Evolutionary conservation across 2,113 vertebrate genomes (phyloP).

Genomic region (Carollia perspicillata): DNA sequence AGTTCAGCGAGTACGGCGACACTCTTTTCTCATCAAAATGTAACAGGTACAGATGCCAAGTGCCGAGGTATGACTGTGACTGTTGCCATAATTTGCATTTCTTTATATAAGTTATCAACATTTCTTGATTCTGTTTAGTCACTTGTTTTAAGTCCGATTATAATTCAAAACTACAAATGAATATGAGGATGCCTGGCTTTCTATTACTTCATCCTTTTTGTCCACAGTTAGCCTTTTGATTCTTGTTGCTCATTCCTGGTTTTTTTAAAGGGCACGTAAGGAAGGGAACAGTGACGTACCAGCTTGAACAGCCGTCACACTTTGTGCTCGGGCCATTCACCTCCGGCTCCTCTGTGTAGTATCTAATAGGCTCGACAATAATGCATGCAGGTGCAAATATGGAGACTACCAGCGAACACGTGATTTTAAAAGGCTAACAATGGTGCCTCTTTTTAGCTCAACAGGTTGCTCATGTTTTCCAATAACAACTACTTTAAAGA

Average conservation of each 20-base stretch:
- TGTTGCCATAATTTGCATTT: not conserved
- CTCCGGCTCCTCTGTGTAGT: not conserved
- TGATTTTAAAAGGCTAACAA: constrained; percentile 11
- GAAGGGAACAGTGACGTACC: not conserved
- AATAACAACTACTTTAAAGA: not conserved
- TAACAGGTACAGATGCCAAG: too few relatives aligned
- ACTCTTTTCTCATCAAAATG: too few relatives aligned
- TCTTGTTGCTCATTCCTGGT: not conserved
- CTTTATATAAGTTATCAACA: not conserved
- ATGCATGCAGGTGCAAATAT: not conserved
- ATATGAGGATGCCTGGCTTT: not conserved
- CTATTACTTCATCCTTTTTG: not conserved
- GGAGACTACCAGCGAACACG: not conserved
- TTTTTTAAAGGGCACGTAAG: not conserved
- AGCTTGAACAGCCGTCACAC: not conserved
- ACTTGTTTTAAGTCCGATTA: not conserved
- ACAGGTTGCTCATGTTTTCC: not conserved
- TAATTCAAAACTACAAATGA: not conserved
- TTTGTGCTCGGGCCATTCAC: not conserved
- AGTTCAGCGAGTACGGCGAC: too few relatives aligned
- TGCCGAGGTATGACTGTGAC: not conserved
- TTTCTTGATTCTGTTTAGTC: not conserved
- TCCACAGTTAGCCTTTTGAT: not conserved
- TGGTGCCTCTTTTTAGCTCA: not conserved
- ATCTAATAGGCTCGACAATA: not conserved